These are phyloP conservation scores for Epistrophe eligans DNA, from an alignment of 2,888 invertebrate genomes.

Conservation along the genomic window DNA sequence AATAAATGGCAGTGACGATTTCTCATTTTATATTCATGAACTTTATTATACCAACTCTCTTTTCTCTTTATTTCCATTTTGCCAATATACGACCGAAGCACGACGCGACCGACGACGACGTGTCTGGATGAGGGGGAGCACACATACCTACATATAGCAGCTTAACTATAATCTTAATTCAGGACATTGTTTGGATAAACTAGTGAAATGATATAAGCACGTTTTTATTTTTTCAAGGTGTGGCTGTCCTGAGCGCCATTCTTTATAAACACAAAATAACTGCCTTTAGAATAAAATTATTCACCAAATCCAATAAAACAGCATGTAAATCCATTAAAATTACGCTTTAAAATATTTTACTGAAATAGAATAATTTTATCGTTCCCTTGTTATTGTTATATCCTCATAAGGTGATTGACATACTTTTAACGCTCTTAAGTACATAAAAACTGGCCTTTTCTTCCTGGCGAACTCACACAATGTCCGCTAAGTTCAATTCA, in stretches of 20 bases:
- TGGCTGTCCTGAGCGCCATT: slow-evolving; percentile 19
- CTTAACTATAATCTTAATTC: slow-evolving; percentile 50
- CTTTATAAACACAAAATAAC: slow-evolving; percentile 40
- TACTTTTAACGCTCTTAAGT: no score
- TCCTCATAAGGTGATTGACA: no score
- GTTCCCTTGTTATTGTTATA: no score
- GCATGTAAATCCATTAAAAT: no score
- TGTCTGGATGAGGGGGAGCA: not conserved
- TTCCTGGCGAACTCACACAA: no score
- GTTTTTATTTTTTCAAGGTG: slow-evolving; percentile 51
- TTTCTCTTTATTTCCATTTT: not conserved
- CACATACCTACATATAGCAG: not conserved
- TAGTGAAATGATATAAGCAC: slow-evolving; percentile 43
- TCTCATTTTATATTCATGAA: slow-evolving; percentile 67
- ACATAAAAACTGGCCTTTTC: no score
- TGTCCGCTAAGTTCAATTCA: no score
- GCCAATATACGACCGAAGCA: not conserved
- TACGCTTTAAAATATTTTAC: no score
- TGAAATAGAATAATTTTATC: no score
- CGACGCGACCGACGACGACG: no score
- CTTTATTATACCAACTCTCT: not conserved
- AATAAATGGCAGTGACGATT: slow-evolving; percentile 60
- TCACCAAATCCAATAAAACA: not conserved
- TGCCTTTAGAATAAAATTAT: not conserved
- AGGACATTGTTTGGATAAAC: slow-evolving; percentile 50